These are phyloP conservation scores for Cyprinus carpio DNA, from an alignment of 2,113 vertebrate genomes.

Conservation along the genomic window DNA sequence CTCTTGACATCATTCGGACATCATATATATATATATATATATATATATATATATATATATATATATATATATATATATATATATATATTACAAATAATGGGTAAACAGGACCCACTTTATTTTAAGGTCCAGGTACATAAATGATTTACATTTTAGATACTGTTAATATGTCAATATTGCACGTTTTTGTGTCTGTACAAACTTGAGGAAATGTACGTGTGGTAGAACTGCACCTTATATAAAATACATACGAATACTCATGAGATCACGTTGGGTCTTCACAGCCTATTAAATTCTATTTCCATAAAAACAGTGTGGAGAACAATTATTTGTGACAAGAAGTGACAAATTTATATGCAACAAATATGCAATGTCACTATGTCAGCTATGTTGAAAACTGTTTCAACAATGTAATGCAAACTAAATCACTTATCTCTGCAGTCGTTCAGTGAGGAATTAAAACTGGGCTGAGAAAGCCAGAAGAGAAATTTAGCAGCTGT, in stretches of 20 bases:
- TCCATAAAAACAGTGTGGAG: background rate
- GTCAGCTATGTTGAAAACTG: slow-evolving; percentile 31
- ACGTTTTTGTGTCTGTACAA: background rate
- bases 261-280: background rate
- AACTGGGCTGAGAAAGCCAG: slow-evolving; percentile 33
- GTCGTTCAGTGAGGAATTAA: slow-evolving; percentile 22
- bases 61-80: too few relatives aligned
- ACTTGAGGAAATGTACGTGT: background rate
- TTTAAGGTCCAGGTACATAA: too few relatives aligned
- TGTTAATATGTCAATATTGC: background rate
- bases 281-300: background rate
- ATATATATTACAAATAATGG: too few relatives aligned
- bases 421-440: slow-evolving; percentile 42
- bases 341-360: slow-evolving; percentile 7
- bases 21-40: too few relatives aligned
- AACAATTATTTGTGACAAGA: slow-evolving; percentile 35
- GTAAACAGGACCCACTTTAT: too few relatives aligned
- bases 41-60: too few relatives aligned
- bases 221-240: background rate
- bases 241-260: background rate
- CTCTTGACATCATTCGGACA: background rate
- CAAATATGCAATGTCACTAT: slow-evolving; percentile 4
- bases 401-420: slow-evolving; percentile 41
- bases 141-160: background rate
- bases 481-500: slow-evolving; percentile 35